Conservation (phyloP, 2,888 invertebrate species). For the Aromia moschata region DNA sequence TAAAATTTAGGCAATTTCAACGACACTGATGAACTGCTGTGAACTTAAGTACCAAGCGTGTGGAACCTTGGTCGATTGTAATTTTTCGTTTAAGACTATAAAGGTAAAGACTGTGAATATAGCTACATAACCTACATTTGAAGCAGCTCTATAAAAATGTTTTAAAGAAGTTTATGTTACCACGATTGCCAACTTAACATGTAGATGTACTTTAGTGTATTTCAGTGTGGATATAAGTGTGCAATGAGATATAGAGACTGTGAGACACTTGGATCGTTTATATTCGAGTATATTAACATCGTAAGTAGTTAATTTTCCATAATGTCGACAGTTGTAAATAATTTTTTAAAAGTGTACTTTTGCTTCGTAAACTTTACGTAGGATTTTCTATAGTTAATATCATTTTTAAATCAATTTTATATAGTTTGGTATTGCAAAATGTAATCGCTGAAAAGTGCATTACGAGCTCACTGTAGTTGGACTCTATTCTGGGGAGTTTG, state of each 20-base stretch:
- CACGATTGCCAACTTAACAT: conserved; percentile 48
- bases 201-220: conserved; percentile 49
- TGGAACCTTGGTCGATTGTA: conserved; percentile 31
- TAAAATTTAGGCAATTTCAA: conserved; percentile 30
- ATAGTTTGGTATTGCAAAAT: background rate
- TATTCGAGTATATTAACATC: conserved; percentile 47
- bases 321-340: conserved; percentile 42
- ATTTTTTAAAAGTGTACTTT: conserved; percentile 35
- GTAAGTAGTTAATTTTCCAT: conserved; percentile 42
- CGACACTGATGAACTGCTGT: conserved; percentile 40
- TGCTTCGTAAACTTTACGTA: conserved; percentile 39
- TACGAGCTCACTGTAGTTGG: background rate
- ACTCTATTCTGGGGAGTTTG: no score
- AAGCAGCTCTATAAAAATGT: conserved; percentile 47
- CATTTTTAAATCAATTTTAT: conserved; percentile 21
- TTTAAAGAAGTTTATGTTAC: conserved; percentile 37
- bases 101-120: conserved; percentile 53
- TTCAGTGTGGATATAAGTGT: conserved; percentile 53
- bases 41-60: conserved; percentile 30
- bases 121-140: conserved; percentile 41
- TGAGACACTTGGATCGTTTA: conserved; percentile 40
- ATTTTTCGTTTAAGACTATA: conserved; percentile 46
- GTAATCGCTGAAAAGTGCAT: background rate
- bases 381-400: conserved; percentile 28
- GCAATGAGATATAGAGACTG: conserved; percentile 60